Base-by-base conservation (phyloP, 35 echinoderm and acorn worm species). In the Apostichopus californicus region DNA sequence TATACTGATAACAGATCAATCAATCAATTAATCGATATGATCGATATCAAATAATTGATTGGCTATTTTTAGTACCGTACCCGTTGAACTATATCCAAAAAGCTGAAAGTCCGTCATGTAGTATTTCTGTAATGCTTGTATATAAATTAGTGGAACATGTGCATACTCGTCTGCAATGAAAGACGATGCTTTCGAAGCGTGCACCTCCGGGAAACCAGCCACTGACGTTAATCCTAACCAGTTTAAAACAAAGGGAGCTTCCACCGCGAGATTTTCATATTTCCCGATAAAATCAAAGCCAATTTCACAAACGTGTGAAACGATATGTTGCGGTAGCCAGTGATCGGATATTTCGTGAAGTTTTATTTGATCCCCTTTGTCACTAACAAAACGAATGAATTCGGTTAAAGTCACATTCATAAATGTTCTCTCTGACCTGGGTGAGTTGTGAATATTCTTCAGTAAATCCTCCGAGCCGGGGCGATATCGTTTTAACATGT, bases 201-300 rank as follows among this genome's bases (percentile, higher is more conserved):
- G 87, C 5, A 92, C 77, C 77, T 81, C 75, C 9, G 95, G 95
- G 61, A 92, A 96, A 20, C 63, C 14, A 24, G 86, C 86, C 5
- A 91, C 52, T 14, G 78, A 53, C 73, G 91, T 75, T 9, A 96
- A 54, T 6, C 86, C 86, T 22, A 94, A 54, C 90, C 90, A 94
- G 1, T 90, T 59, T 20, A 96, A 73, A 10, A 93, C 58, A 73
- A 92, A 96, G 2, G 95, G 95, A 0, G 83, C 95, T 91, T 96
- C 95, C 7, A 92, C 65, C 28, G 93, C 83, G 3, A 96, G 26
- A 66, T 96, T 94, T 89, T 96, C 95, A 58, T 94, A 96, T 82
- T 96, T 94, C 17, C 95, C 95, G 13, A 96, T 90, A 60, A 96
- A 94, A 54, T 96, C 95, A 78, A 94, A 96, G 6, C 52, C 26